Percentiles rank a stretch among this genome's conserved stretches.
phyloP scores from a whole-genome alignment of 1,140 invertebrate species.

The Drosophila arawakana region DNA sequence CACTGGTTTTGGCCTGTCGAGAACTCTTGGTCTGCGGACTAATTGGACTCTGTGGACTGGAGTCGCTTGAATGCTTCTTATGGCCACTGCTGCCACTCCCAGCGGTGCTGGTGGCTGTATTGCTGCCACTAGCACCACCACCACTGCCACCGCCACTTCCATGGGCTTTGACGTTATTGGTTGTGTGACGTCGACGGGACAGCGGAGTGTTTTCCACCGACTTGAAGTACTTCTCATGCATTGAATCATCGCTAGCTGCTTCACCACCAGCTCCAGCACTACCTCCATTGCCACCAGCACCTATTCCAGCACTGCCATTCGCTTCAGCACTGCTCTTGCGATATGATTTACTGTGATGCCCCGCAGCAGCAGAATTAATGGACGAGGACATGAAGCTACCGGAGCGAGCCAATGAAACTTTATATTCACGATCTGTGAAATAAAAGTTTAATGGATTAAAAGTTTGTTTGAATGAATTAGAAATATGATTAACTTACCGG shows the following conservation, averaged over 20 bases:
- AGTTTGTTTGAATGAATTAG: neutral
- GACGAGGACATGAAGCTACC: slow-evolving; percentile 90
- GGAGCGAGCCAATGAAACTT: slow-evolving; percentile 87
- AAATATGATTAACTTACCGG: slow-evolving; percentile 14
- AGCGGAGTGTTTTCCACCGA: slow-evolving; percentile 87
- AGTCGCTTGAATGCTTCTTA: slow-evolving; percentile 84
- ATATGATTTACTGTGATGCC: slow-evolving; percentile 79
- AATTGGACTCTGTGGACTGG: slow-evolving; percentile 83
- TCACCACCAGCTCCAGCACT: slow-evolving; percentile 75
- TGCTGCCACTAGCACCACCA: slow-evolving; percentile 68
- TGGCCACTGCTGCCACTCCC: slow-evolving; percentile 75
- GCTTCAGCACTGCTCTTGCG: slow-evolving; percentile 84
- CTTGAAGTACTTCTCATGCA: slow-evolving; percentile 92
- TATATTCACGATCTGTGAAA: slow-evolving; percentile 70
- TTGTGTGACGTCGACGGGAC: slow-evolving; percentile 85
- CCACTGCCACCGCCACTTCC: slow-evolving; percentile 35
- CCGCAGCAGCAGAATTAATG: slow-evolving; percentile 83
- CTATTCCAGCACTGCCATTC: slow-evolving; percentile 69
- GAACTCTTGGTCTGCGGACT: slow-evolving; percentile 79
- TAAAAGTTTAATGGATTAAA: neutral
- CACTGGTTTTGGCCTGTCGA: slow-evolving; percentile 71
- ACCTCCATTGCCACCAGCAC: slow-evolving; percentile 84
- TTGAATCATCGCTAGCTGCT: slow-evolving; percentile 89
- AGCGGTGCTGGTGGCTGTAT: slow-evolving; percentile 69
- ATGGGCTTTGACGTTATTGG: slow-evolving; percentile 69